A percentile compares a stretch with the other conserved stretches of the same genome.
Evolutionary conservation across 2,888 invertebrate genomes (phyloP).

Genomic region (Lamellibrachia satsuma): DNA sequence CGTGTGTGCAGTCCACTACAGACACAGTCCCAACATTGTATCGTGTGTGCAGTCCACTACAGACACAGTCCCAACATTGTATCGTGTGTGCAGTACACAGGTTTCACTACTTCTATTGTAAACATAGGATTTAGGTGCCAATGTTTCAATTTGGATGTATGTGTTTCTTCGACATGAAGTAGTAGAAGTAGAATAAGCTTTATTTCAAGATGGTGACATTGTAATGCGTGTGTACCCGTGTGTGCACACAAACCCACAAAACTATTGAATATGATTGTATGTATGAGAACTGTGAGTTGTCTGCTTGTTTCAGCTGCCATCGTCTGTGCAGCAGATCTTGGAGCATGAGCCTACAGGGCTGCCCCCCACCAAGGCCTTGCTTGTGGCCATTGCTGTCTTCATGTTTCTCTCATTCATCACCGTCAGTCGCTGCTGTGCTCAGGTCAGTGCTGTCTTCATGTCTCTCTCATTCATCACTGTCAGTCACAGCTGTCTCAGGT

Average conservation of each 20-base stretch:
- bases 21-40: no score
- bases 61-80: no score
- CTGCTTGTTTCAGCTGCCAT: conserved; percentile 10
- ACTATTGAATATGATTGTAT: not conserved
- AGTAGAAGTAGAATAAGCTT: not conserved
- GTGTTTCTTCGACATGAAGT: not conserved
- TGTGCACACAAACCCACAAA: not conserved
- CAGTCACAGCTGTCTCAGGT: not conserved
- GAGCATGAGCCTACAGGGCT: conserved; percentile 23
- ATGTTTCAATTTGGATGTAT: not conserved
- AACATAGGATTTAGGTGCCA: no score
- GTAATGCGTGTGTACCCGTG: not conserved
- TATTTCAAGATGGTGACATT: not conserved
- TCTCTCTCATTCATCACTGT: not conserved
- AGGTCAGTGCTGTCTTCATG: not conserved
- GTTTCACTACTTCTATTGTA: no score
- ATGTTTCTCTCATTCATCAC: conserved; percentile 19
- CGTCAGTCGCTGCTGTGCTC: conserved; percentile 20
- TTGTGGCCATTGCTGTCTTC: not conserved
- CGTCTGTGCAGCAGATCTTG: conserved; percentile 1
- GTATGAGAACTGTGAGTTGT: not conserved
- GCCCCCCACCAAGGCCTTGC: conserved; percentile 22
- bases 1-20: no score
- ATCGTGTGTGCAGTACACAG: no score
- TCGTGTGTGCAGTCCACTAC: no score